Evolutionary conservation across 2,888 invertebrate genomes (phyloP), one percentile per base, ranked within the genome.

Genomic region (Pilophorus perplexus): DNA sequence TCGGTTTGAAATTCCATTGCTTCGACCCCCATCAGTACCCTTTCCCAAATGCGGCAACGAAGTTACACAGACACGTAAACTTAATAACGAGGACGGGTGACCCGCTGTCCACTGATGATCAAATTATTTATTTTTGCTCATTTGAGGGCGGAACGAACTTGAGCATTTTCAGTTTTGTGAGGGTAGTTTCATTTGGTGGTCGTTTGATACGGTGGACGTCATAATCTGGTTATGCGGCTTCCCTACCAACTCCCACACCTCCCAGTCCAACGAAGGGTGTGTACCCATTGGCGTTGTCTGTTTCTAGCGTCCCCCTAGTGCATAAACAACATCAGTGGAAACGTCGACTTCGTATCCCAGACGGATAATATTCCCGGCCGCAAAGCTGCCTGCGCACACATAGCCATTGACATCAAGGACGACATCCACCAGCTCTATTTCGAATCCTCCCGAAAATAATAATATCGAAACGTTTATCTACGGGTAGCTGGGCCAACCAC

Each of bases 81-180:
- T 18, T 18, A 55, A 55, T 55, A 33, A 55, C 33, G n/a, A 16
- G 12, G 55, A 12, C 28, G 28, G 23, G 50, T 23, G 20, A 12
- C 33, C 37, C 16, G 10, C 55, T 37, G 18, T 33, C 37, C 5
- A 2, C 2, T n/a, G n/a, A n/a, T 33, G 55, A 55, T 55, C 37
- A 20, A 33, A 55, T 55, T 55, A 55, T 55, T 55, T 55, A 55
- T 55, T 55, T 55, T 55, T 33, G 37, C 33, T 55, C 55, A 55
- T 55, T 33, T 18, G 37, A 20, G 16, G 8, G 22, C 37, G n/a
- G 20, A 16, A n/a, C 14, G 55, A 28, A 37, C 37, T 52, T 25
- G 18, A 50, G 50, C 23, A 10, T 23, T n/a, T 23, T 22, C 23
- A n/a, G 23, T 22, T 27, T n/a, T 16, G n/a, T 2, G 27, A 14